Conservation (phyloP, 2,888 invertebrate species). For the Erebia aethiops region DNA sequence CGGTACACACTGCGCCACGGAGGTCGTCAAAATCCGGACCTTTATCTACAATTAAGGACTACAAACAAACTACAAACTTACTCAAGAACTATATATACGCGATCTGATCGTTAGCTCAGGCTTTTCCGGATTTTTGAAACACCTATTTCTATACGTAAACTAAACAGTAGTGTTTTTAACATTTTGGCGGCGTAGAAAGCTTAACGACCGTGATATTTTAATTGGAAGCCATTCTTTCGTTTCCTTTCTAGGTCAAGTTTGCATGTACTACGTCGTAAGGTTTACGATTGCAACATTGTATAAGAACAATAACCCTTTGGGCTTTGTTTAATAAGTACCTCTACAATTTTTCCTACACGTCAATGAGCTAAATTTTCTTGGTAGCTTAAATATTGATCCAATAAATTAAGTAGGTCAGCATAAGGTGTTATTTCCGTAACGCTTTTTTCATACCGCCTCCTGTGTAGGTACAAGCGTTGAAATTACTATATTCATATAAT, state of each 20-base stretch:
- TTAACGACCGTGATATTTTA: conserved; percentile 69
- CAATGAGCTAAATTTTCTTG: neutral
- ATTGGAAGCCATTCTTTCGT: conserved; percentile 69
- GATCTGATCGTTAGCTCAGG: too few species aligned
- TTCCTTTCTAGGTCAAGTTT: conserved; percentile 59
- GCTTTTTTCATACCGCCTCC: neutral
- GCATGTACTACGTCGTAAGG: conserved; percentile 40
- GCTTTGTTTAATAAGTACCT: too few species aligned
- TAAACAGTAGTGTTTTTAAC: neutral
- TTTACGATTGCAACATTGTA: neutral
- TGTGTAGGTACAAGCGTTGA: neutral
- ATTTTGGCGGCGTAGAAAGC: neutral
- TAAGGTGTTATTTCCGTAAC: conserved; percentile 1
- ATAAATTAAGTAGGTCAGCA: neutral
- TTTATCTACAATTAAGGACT: too few species aligned
- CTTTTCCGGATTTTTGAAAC: neutral
- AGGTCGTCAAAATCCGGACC: too few species aligned
- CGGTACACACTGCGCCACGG: too few species aligned
- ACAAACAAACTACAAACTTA: too few species aligned
- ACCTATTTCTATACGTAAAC: too few species aligned
- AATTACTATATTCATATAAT: too few species aligned
- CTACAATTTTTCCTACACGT: too few species aligned
- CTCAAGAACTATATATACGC: too few species aligned
- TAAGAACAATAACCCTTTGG: neutral
- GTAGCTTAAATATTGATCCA: conserved; percentile 1